A percentile compares a stretch with the other conserved stretches of the same genome.
Conservation (phyloP, 2,113 vertebrate genomes). For the Myotis lucifugus region DNA sequence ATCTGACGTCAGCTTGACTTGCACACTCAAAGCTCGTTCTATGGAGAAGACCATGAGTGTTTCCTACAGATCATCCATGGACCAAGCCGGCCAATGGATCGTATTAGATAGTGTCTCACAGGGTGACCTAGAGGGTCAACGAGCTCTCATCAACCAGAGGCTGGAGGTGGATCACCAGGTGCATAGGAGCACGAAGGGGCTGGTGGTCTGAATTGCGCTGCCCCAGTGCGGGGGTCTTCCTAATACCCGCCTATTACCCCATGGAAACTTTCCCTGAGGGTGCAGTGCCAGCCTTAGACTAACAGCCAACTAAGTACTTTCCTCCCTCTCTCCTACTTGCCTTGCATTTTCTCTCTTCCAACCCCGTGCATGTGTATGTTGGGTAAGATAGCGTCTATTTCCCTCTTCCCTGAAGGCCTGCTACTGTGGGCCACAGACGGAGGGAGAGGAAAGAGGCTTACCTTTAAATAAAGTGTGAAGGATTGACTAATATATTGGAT, state of each 20-base stretch:
- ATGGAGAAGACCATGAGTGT: neutral
- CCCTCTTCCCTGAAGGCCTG: neutral
- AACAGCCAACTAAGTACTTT: neutral
- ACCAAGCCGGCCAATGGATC: neutral
- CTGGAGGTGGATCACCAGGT: neutral
- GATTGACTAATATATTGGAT: neutral
- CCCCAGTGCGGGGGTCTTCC: neutral
- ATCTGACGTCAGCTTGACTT: neutral
- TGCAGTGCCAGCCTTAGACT: neutral
- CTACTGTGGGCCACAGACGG: neutral
- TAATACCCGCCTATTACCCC: neutral
- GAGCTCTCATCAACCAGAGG: neutral
- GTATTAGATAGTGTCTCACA: neutral
- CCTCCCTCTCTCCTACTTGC: no score
- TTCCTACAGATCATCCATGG: neutral
- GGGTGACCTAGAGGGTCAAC: neutral
- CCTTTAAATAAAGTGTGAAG: neutral
- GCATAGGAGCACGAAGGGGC: neutral
- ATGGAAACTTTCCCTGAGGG: neutral
- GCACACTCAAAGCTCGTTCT: neutral
- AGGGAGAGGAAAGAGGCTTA: neutral
- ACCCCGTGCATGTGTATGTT: rapidly evolving
- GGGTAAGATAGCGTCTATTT: neutral
- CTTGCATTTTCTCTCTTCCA: neutral
- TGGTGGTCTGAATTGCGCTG: no score